Evolutionary conservation across 2,113 vertebrate species (phyloP).

Genomic region (Aix galericulata): DNA sequence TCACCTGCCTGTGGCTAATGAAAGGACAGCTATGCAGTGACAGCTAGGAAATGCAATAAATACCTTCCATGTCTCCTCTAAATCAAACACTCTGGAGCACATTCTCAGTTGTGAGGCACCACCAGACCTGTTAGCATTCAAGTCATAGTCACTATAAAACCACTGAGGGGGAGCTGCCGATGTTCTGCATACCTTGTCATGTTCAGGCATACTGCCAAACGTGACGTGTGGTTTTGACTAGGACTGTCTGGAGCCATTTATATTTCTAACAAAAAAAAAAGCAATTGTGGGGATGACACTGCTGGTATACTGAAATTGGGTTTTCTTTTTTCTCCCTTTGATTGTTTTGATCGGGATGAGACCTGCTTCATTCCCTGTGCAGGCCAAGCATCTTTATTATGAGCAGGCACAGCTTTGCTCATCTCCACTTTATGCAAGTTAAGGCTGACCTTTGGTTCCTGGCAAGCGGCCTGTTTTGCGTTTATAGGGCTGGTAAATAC

Average conservation of each 20-base stretch:
- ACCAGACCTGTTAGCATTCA: background rate
- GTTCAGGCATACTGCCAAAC: background rate
- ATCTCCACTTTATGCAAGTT: background rate
- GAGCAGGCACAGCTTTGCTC: background rate
- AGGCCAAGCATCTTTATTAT: rapidly evolving
- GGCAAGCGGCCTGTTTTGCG: background rate
- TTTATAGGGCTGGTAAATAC: background rate
- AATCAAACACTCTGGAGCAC: background rate
- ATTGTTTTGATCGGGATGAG: background rate
- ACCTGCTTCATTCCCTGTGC: background rate
- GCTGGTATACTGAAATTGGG: background rate
- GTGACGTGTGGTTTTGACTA: background rate
- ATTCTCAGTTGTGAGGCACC: background rate
- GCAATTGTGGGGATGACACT: background rate
- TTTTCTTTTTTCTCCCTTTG: background rate
- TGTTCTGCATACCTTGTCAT: background rate
- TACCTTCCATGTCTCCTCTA: background rate
- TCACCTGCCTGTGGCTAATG: background rate
- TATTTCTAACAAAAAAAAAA: background rate
- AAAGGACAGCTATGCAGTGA: background rate
- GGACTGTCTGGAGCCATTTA: background rate
- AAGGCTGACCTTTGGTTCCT: background rate
- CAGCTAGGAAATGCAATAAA: background rate
- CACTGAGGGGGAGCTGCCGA: background rate
- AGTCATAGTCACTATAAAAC: background rate